Conservation (phyloP, 2,888 invertebrate genomes). For the Tridacna crocea region DNA sequence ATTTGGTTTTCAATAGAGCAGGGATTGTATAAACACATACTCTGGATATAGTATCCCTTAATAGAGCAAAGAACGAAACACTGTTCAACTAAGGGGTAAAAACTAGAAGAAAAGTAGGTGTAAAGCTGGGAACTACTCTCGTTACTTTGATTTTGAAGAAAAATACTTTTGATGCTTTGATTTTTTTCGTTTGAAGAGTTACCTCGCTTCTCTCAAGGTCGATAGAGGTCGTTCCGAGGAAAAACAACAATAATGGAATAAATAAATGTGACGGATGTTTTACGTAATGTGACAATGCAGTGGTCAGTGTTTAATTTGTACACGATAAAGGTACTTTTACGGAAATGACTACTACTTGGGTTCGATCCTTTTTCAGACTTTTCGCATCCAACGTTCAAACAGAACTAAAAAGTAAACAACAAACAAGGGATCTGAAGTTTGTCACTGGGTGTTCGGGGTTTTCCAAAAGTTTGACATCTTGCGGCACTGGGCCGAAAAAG, state of each 20-base stretch:
- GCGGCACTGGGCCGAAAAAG: slow-evolving; percentile 82
- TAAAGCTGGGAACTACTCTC: too few species aligned
- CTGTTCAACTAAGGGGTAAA: too few species aligned
- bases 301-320: neutral
- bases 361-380: slow-evolving; percentile 52
- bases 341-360: slow-evolving; percentile 36
- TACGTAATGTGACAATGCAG: neutral
- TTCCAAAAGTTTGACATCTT: slow-evolving; percentile 89
- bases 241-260: slow-evolving; percentile 72
- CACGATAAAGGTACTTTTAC: neutral
- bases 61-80: too few species aligned
- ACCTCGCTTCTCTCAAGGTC: slow-evolving; percentile 66
- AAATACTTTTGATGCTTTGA: neutral
- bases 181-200: slow-evolving; percentile 22
- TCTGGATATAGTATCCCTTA: too few species aligned
- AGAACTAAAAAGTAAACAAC: slow-evolving; percentile 54
- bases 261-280: slow-evolving; percentile 36
- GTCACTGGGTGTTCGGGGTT: slow-evolving; percentile 94
- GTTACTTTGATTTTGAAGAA: neutral
- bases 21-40: too few species aligned
- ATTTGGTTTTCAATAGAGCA: too few species aligned
- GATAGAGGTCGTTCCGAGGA: slow-evolving; percentile 67
- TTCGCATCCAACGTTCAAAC: slow-evolving; percentile 57
- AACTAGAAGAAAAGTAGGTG: too few species aligned
- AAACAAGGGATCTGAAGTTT: slow-evolving; percentile 86